Conservation (phyloP, 2,888 invertebrate genomes). For the Shargacucullia verbasci region DNA sequence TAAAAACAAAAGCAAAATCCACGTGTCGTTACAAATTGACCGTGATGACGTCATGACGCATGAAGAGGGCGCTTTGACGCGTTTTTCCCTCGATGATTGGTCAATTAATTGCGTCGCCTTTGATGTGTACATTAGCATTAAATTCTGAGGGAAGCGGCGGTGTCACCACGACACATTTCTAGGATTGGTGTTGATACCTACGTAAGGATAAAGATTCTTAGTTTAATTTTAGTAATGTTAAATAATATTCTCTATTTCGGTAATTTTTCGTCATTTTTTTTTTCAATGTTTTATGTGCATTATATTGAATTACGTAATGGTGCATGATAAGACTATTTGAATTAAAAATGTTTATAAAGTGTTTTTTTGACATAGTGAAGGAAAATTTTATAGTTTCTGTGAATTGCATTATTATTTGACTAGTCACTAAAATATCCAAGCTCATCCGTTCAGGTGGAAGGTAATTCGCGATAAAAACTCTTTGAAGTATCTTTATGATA, state of each 20-base stretch:
- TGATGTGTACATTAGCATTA: slow-evolving; percentile 76
- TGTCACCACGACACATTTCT: slow-evolving; percentile 42
- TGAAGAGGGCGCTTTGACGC: slow-evolving; percentile 65
- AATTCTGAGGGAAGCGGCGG: slow-evolving; percentile 45
- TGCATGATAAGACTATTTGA: no score
- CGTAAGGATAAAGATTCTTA: no score
- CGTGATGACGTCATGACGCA: slow-evolving; percentile 72
- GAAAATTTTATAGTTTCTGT: background rate
- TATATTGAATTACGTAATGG: no score
- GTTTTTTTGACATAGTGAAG: no score
- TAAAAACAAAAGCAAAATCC: slow-evolving; percentile 59
- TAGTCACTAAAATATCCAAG: slow-evolving; percentile 28
- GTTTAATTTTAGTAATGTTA: no score
- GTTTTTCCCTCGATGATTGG: slow-evolving; percentile 69
- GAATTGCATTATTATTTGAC: slow-evolving; percentile 16
- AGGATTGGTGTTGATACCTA: slow-evolving; percentile 22
- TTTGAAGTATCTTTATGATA: slow-evolving; percentile 50
- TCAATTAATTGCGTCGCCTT: slow-evolving; percentile 79
- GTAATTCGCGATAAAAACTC: slow-evolving; percentile 57
- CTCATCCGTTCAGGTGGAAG: slow-evolving; percentile 51
- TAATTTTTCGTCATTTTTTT: no score
- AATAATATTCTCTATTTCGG: no score
- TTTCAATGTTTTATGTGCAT: no score
- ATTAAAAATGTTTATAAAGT: no score
- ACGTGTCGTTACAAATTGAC: slow-evolving; percentile 73